A percentile compares a stretch with the other conserved stretches of the same genome.
Conservation (phyloP, 2,888 invertebrate genomes). For the Conops quadrifasciatus region DNA sequence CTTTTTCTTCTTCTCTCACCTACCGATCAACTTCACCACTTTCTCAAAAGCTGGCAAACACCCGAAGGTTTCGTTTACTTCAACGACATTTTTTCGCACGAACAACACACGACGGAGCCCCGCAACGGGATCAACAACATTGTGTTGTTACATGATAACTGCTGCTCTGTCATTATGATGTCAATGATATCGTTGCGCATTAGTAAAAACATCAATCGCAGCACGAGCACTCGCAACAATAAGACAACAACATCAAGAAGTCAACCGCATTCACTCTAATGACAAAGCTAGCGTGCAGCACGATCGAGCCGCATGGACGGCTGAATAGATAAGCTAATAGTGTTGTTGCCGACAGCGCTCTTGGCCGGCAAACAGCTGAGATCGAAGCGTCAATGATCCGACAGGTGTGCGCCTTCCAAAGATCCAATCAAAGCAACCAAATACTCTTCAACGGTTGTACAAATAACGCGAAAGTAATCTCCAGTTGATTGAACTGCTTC, state of each 20-base stretch:
- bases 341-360: neutral
- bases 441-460: neutral
- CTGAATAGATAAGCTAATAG: too few relatives aligned
- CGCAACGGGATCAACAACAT: slow-evolving; percentile 36
- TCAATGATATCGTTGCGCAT: slow-evolving; percentile 40
- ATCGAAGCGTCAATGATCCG: neutral
- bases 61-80: slow-evolving; percentile 25
- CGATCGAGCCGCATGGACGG: too few relatives aligned
- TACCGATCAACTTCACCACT: slow-evolving; percentile 4
- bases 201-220: too few relatives aligned
- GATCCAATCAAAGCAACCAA: slow-evolving; percentile 9
- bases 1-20: neutral
- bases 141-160: slow-evolving; percentile 21
- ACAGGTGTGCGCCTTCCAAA: slow-evolving; percentile 11
- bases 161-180: slow-evolving; percentile 37
- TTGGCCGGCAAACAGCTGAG: neutral
- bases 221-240: too few relatives aligned
- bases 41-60: slow-evolving; percentile 10
- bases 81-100: slow-evolving; percentile 37
- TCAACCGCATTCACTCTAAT: slow-evolving; percentile 15
- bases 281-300: slow-evolving; percentile 21
- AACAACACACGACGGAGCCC: too few relatives aligned
- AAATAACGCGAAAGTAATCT: slow-evolving; percentile 28
- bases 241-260: neutral
- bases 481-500: slow-evolving; percentile 22